These are phyloP conservation scores for Coptodon rendalli DNA, from an alignment of 2,113 vertebrate species.

Conservation along the genomic window DNA sequence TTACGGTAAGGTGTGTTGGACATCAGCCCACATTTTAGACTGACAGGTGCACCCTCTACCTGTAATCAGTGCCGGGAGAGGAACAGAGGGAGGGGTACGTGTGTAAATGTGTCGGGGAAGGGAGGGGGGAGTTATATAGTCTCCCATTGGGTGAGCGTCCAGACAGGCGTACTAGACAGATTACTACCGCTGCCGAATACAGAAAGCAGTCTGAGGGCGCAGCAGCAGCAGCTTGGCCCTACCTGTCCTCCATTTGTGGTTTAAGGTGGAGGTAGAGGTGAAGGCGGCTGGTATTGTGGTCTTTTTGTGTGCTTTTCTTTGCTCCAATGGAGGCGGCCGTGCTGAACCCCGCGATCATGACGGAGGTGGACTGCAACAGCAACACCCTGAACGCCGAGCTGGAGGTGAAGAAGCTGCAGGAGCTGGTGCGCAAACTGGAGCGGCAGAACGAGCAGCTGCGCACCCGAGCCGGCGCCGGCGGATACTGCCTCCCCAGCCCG, in stretches of 20 bases:
- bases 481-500: constrained; percentile 64
- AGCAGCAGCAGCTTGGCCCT: not conserved
- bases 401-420: constrained; percentile 91
- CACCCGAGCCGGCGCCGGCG: constrained; percentile 66
- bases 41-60: not conserved
- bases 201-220: not conserved
- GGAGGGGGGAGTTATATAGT: not conserved
- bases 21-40: not conserved
- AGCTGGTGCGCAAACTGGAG: constrained; percentile 87
- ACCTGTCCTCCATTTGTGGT: not conserved
- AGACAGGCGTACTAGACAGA: constrained; percentile 19
- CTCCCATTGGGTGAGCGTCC: not conserved
- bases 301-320: not conserved
- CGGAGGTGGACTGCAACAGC: constrained; percentile 70
- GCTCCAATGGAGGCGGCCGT: constrained; percentile 61
- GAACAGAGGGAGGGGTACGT: not conserved
- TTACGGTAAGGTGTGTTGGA: not conserved
- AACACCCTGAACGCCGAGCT: constrained; percentile 77
- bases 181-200: not conserved
- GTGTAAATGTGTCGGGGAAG: not conserved
- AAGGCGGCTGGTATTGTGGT: not conserved
- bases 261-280: not conserved
- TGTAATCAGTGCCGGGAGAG: not conserved
- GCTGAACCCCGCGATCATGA: constrained; percentile 36
- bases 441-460: constrained; percentile 85